Percentiles rank a stretch among this genome's conserved stretches.
Evolutionary conservation across 2,888 invertebrate species (phyloP).

Genomic region (Nephrotoma guestfalica): DNA sequence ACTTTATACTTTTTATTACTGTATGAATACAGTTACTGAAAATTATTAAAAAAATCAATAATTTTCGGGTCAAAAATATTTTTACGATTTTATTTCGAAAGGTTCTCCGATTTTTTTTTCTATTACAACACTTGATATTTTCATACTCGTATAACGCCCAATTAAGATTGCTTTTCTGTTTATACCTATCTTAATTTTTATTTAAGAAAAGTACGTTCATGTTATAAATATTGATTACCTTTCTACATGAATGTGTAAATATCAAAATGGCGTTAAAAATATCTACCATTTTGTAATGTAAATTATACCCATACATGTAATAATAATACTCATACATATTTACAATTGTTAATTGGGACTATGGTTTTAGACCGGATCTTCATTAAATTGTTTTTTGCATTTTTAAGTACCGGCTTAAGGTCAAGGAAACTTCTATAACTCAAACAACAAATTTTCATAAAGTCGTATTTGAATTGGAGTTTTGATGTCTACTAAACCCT

Average conservation of each 20-base stretch:
- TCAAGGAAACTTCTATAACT: too few relatives aligned
- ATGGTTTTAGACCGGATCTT: too few relatives aligned
- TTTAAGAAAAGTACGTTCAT: background rate
- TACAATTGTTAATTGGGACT: too few relatives aligned
- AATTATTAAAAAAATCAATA: background rate
- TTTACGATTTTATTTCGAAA: background rate
- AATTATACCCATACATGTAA: too few relatives aligned
- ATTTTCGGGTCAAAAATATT: background rate
- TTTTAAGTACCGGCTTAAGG: too few relatives aligned
- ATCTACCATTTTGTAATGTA: background rate
- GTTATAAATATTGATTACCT: background rate
- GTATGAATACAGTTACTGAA: background rate
- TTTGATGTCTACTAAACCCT: too few relatives aligned
- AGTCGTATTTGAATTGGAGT: too few relatives aligned
- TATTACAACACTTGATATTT: background rate
- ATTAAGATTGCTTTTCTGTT: background rate
- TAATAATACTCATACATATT: too few relatives aligned
- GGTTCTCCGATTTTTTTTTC: background rate
- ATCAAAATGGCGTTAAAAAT: background rate
- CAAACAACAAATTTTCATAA: too few relatives aligned
- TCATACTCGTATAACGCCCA: background rate
- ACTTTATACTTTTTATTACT: background rate
- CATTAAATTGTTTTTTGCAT: too few relatives aligned
- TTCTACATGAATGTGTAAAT: background rate
- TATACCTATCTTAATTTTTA: background rate